Conservation (phyloP, 2,797 vertebrate genomes). For the Manis pentadactyla region DNA sequence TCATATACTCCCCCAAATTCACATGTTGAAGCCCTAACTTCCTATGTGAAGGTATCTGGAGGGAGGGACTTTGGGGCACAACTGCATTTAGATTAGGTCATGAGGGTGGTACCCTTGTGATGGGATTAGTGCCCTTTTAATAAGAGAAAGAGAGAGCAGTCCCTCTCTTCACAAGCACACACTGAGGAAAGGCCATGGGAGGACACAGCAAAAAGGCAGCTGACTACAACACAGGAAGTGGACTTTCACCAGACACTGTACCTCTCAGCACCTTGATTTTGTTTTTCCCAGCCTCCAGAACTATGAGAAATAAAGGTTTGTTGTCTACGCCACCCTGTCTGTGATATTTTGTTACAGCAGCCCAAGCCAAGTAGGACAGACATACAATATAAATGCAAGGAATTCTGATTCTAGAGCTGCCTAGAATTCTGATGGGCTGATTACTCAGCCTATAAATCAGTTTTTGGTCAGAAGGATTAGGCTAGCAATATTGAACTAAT, state of each 20-base stretch:
- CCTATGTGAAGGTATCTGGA: not conserved
- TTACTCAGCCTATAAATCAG: not conserved
- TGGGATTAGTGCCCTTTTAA: not conserved
- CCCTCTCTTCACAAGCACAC: not conserved
- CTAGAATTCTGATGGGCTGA: not conserved
- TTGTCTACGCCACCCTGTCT: not conserved
- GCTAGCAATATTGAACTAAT: not conserved
- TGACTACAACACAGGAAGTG: not conserved
- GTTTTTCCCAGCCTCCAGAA: not conserved
- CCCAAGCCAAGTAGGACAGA: not conserved
- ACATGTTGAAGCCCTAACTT: not conserved
- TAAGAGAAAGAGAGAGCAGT: not conserved
- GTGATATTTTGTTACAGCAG: not conserved
- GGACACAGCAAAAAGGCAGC: not conserved
- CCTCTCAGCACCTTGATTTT: not conserved
- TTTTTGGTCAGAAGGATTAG: constrained; percentile 35
- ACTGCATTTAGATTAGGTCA: not conserved
- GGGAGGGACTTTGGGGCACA: not conserved
- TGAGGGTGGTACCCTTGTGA: not conserved
- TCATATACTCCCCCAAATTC: not conserved
- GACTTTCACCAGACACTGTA: not conserved
- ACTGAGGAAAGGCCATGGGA: not conserved
- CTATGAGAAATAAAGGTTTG: not conserved
- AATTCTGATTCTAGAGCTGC: constrained; percentile 11
- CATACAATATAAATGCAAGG: not conserved